Percentiles rank a stretch among this genome's conserved stretches.
Conservation (phyloP, 2,113 vertebrate genomes). For the Calyptomena viridis region DNA sequence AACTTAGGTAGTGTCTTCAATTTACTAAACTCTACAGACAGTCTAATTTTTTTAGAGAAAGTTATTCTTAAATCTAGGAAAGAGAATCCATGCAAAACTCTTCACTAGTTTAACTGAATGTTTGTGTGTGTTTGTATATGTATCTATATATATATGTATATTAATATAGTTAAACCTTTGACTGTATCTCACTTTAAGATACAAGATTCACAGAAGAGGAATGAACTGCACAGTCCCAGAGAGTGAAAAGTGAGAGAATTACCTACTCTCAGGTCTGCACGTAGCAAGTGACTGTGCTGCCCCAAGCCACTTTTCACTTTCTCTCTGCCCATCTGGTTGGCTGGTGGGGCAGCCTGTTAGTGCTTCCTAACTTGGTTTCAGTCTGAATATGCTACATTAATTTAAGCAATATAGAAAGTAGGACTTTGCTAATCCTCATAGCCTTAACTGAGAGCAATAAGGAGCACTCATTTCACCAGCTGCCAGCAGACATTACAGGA, state of each 20-base stretch:
- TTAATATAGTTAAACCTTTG: not conserved
- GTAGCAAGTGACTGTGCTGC: not conserved
- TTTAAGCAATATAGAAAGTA: not conserved
- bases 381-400: not conserved
- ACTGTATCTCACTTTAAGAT: not conserved
- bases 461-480: not conserved
- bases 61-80: not conserved
- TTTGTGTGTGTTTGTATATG: not conserved
- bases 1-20: not conserved
- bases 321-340: not conserved
- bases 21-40: not conserved
- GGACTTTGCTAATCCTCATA: not conserved
- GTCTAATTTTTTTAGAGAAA: not conserved
- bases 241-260: not conserved
- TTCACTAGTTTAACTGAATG: not conserved
- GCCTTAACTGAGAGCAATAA: not conserved
- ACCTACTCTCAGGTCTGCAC: accelerated
- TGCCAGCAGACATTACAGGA: not conserved
- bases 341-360: not conserved
- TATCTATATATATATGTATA: too few species aligned
- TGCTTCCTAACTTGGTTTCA: not conserved
- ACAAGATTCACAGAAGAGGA: not conserved
- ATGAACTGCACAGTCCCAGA: not conserved
- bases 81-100: not conserved
- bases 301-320: not conserved